A percentile compares a stretch with the other conserved stretches of the same genome.
phyloP scores from a whole-genome alignment of 2,888 invertebrate genomes.

The Tetropium fuscum region DNA sequence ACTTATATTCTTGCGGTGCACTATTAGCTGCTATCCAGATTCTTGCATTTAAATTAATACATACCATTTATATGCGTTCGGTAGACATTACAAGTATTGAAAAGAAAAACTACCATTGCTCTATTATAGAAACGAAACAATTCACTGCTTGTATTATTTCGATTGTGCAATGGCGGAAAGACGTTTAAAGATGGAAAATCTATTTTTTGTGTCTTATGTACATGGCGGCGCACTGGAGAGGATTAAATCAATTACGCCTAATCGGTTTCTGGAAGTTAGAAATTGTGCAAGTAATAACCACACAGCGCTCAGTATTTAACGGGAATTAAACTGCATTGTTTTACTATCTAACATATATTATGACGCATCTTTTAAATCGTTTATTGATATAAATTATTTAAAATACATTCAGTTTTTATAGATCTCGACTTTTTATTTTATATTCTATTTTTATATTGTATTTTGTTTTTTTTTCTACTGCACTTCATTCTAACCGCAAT shows the following conservation, averaged over 20 bases:
- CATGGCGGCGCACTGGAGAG: slow-evolving; percentile 46
- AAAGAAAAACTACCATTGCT: slow-evolving; percentile 49
- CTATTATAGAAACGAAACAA: slow-evolving; percentile 46
- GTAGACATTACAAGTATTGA: slow-evolving; percentile 9
- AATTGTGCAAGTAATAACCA: slow-evolving; percentile 47
- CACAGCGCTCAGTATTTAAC: slow-evolving; percentile 31
- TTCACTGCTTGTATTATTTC: slow-evolving; percentile 44
- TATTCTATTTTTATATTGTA: too few species aligned
- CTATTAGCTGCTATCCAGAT: slow-evolving; percentile 34
- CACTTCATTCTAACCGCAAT: too few species aligned
- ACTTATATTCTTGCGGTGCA: slow-evolving; percentile 24
- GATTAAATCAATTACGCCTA: slow-evolving; percentile 46
- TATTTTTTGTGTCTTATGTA: slow-evolving; percentile 44
- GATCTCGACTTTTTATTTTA: too few species aligned
- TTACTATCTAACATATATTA: too few species aligned
- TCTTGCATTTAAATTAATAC: slow-evolving; percentile 22
- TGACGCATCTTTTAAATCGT: too few species aligned
- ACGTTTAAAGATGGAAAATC: slow-evolving; percentile 42
- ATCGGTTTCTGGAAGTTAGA: slow-evolving; percentile 48
- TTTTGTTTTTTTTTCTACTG: too few species aligned
- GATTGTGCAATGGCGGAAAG: slow-evolving; percentile 47
- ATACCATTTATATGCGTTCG: slow-evolving; percentile 31
- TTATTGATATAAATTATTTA: too few species aligned
- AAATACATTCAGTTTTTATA: too few species aligned
- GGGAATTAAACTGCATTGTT: slow-evolving; percentile 1